Conservation (phyloP, 1,140 invertebrate species). For the Linepithema humile region DNA sequence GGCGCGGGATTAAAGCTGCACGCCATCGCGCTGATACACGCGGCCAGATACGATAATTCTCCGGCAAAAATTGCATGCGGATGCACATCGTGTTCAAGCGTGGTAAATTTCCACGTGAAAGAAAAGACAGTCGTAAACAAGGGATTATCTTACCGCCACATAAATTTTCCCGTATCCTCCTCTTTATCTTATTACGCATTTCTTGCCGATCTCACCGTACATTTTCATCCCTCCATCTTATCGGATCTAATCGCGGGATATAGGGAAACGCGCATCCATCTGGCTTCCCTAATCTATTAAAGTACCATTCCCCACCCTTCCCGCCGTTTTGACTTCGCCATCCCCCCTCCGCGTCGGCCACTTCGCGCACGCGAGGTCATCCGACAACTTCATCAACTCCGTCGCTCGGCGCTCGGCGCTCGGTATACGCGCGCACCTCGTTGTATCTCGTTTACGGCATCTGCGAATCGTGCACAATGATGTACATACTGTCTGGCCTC, state of each 20-base stretch:
- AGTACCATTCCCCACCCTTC: not conserved
- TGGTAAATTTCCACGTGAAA: not conserved
- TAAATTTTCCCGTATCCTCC: not conserved
- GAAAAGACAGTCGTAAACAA: constrained; percentile 11
- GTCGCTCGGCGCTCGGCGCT: too few species aligned
- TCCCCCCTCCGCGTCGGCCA: not conserved
- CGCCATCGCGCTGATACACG: constrained; percentile 39
- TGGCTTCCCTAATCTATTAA: constrained; percentile 38
- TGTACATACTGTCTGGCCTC: not conserved
- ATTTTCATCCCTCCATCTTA: constrained; percentile 9
- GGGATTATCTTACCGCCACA: constrained; percentile 20
- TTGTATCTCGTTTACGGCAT: constrained; percentile 36
- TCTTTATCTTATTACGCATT: constrained; percentile 17
- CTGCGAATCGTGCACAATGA: not conserved
- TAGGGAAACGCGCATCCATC: constrained; percentile 35
- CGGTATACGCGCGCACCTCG: not conserved
- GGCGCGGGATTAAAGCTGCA: constrained; percentile 57
- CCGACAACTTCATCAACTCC: constrained; percentile 26
- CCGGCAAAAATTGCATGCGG: constrained; percentile 9
- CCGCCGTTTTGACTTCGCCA: not conserved
- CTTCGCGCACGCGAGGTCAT: constrained; percentile 41
- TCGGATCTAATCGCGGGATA: constrained; percentile 36
- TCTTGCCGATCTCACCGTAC: not conserved
- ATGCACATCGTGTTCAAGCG: constrained; percentile 1
- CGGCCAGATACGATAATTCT: constrained; percentile 31